These are phyloP conservation scores for Forbesichthys agassizii DNA, from an alignment of 2,113 vertebrate species.

Conservation along the genomic window DNA sequence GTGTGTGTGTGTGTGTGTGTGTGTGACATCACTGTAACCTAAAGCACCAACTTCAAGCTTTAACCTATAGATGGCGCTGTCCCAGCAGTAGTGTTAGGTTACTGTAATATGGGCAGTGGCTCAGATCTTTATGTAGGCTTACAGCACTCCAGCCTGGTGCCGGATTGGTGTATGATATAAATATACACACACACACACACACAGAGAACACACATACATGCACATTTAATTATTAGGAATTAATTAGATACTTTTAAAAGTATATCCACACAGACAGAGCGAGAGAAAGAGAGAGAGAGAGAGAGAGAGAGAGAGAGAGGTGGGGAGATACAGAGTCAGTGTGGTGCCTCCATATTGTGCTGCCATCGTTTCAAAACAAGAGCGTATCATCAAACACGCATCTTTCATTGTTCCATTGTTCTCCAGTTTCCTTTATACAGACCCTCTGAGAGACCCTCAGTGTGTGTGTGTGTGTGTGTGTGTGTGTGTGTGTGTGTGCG, in stretches of 20 bases:
- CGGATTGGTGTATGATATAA: too few species aligned
- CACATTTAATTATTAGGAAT: not conserved
- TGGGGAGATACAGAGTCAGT: not conserved
- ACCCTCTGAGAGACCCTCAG: conserved; percentile 6
- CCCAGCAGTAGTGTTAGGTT: too few species aligned
- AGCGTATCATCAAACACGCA: conserved; percentile 47
- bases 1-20: too few species aligned
- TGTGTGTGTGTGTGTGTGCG: conserved; percentile 42
- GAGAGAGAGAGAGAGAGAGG: too few species aligned
- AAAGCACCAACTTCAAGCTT: too few species aligned
- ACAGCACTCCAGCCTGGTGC: too few species aligned
- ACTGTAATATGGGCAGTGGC: too few species aligned
- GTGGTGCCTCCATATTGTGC: not conserved
- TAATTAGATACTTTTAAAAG: not conserved
- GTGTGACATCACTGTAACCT: too few species aligned
- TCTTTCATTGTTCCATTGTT: conserved; percentile 48
- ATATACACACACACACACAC: too few species aligned
- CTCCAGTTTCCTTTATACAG: conserved; percentile 27
- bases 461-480: conserved; percentile 22
- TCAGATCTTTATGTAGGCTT: too few species aligned
- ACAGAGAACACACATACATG: not conserved
- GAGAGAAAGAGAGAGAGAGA: too few species aligned
- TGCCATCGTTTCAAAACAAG: not conserved
- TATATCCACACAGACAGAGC: not conserved
- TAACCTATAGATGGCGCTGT: too few species aligned